Base-by-base conservation (phyloP, 2,797 vertebrate genomes). In the Oophaga sylvatica region DNA sequence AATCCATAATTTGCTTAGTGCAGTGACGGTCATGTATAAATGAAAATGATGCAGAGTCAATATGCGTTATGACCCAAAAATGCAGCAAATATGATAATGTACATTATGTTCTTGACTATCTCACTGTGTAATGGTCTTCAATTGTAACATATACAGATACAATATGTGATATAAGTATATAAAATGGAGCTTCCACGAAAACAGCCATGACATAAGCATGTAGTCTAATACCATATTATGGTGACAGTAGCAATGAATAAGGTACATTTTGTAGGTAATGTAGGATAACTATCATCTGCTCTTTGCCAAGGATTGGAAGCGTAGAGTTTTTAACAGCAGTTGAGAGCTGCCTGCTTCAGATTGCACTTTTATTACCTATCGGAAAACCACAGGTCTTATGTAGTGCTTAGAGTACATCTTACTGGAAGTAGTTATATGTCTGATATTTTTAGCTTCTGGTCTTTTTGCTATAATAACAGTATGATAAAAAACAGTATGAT, bases 211-310 rank as follows among this genome's bases (percentile, higher is more conserved):
- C 17, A 60, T 79, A 79, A 9, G 48, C 48, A 78, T n/a, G 45
- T 56, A 56, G 75, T 26, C 3, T 77, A 57, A 77, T 76, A 10
- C 9, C 48, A 53, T 48, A 78, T 78, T 57, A 78, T 57, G 53
- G 26, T 78, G 26, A 57, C 53, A 29, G 53, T 29, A 59, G 71
- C 13, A 20, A 77, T 77, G n/a, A 22, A 16, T 59, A 59, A 78
- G 53, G 13, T 57, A 13, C 76, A 79, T 79, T 79, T 10, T 65
- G 7, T n/a, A 59, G 53, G 53, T 79, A 59, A 79, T 78, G n/a
- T 57, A 57, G 76, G 76, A 45, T 79, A 79, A 79, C 31, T 59
- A 31, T 31, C 0, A 19, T 57, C 53, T 31, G 53, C 22, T 53
- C 73, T 76, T 20, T 3, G 45, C 73, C 1, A 1, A 53, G 53